Base-by-base conservation (phyloP, 2,797 vertebrate species). In the Gallinago stenura region DNA sequence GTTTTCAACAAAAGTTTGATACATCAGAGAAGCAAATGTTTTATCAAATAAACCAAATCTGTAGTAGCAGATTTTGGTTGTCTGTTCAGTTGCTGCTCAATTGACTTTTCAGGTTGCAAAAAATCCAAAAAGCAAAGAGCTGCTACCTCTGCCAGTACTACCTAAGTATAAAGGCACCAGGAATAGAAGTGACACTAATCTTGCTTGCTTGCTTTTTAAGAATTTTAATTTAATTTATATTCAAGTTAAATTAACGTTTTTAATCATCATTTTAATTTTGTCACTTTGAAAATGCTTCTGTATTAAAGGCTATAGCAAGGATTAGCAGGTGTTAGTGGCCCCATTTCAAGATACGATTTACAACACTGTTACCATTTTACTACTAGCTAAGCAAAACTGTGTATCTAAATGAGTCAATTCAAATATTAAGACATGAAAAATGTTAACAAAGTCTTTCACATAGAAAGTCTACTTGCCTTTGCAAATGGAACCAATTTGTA, bases 371-470 rank as follows among this genome's bases (percentile, higher is more conserved):
- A 95, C 80, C 93, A 75, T 87, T 96, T 95, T 94, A 78, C 78
- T 39, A 48, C 83, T 86, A 72, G 72, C 58, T 92, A 90, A 95
- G 86, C 93, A 94, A 76, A 94, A 69, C 41, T 35, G 62, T 64
- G 53, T 90, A 80, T 80, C 60, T 73, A 78, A 76, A 57, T 53
- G 83, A 93, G 56, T 69, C 66, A 93, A 41, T 87, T 94, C 86
- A 95, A 96, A 95, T 93, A 93, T 51, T 75, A 89, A 90, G 20
- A 46, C 30, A 57, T 46, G 26, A 89, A 91, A 94, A 46, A 91
- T 53, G 26, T 43, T 84, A 89, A 80, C 70, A 72, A 84, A 90
- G 22, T 71, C 90, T 89, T 84, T 61, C 75, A 43, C 61, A 62
- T 76, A 78, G 80, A 92, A 95, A 92, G 60, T 64, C 65, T 87